Evolutionary conservation across 2,888 invertebrate genomes (phyloP).

Genomic region (Cheilosia grossa): DNA sequence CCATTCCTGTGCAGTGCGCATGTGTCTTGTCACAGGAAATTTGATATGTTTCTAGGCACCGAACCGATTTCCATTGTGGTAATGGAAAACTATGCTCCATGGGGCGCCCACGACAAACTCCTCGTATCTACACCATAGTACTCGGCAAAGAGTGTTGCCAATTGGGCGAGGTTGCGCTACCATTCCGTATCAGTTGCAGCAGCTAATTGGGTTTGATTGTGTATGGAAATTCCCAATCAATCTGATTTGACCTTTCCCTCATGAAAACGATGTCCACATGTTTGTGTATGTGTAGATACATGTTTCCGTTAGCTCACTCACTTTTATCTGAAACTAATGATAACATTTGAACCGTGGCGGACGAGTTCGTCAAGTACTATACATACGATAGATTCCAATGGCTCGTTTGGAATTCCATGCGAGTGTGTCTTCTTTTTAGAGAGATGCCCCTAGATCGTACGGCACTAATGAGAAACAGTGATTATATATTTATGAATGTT

Average conservation of each 20-base stretch:
- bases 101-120: constrained; percentile 1
- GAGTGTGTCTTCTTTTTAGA: neutral
- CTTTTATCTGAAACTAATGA: constrained; percentile 63
- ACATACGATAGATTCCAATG: constrained; percentile 18
- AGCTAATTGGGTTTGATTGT: constrained; percentile 43
- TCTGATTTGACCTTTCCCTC: constrained; percentile 60
- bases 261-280: neutral
- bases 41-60: constrained; percentile 15
- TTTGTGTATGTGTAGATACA: constrained; percentile 23
- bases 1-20: constrained; percentile 16
- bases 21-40: constrained; percentile 39
- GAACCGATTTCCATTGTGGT: constrained; percentile 8
- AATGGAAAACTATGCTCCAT: neutral
- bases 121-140: neutral
- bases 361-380: constrained; percentile 30
- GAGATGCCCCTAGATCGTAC: constrained; percentile 19
- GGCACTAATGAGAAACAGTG: constrained; percentile 59
- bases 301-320: constrained; percentile 28
- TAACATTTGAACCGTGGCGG: constrained; percentile 69
- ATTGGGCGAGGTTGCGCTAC: neutral
- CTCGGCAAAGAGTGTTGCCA: constrained; percentile 40
- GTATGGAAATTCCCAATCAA: constrained; percentile 41
- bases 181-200: constrained; percentile 37
- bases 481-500: constrained; percentile 68
- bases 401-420: constrained; percentile 35